Base-by-base conservation (phyloP, 2,888 invertebrate genomes). In the Pollenia labialis region DNA sequence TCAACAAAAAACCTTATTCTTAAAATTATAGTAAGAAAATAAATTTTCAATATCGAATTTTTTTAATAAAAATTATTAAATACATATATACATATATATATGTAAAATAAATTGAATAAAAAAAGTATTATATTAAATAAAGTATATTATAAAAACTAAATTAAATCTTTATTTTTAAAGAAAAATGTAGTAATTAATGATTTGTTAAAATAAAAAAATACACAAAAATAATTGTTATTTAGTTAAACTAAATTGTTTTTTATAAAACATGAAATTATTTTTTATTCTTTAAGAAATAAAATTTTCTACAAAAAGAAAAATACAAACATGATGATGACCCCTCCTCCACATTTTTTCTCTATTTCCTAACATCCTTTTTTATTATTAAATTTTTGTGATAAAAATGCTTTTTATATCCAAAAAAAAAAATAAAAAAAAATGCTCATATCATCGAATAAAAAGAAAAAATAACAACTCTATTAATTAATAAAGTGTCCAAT, bases 371-470 rank as follows among this genome's bases (percentile, higher is more conserved):
- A 32, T 66, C 42, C 23, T 42, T 75, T 81, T 76, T 54, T 86
- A 79, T 86, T 86, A 79, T 62, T 87, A 80, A 82, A 79, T 81
- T 88, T 88, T 89, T 89, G 88, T 89, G 88, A 89, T 89, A 89
- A 82, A 81, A 89, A 85, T 85, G 88, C 88, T 89, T 89, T 89
- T 89, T 87, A 82, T 86, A 86, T 79, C 84, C 87, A 87, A 87
- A 72, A 62, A 71, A 44, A 60, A 71, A 44, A 60, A 58, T 23
- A 23, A 64, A 72, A 75, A 54, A 71, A 80, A 74, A 85, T 68
- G 81, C 88, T 87, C 89, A 89, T 89, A 89, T 89, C 89, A 89
- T 88, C 88, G 88, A 89, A 89, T 84, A 88, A 87, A 66, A 79
- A 77, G 58, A 72, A 85, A 83, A 8, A 87, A 84, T 32, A 79